phyloP scores from a whole-genome alignment of 2,113 vertebrate genomes.

The Lepisosteus oculatus region DNA sequence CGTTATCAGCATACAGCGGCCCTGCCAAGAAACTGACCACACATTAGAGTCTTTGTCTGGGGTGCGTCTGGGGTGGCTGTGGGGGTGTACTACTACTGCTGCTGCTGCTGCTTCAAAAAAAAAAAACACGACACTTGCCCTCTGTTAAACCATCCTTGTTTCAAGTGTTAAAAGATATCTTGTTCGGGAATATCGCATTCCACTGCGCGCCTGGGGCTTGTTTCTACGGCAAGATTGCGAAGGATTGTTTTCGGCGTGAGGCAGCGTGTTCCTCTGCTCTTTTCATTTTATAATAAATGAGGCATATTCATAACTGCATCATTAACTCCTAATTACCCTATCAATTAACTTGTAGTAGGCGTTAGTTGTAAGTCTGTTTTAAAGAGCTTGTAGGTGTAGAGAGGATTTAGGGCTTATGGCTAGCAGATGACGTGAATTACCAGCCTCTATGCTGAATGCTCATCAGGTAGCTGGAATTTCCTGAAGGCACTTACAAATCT shows the following conservation, averaged over 20 bases:
- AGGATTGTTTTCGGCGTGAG: slow-evolving; percentile 47
- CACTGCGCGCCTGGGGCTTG: slow-evolving; percentile 48
- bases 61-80: slow-evolving; percentile 70
- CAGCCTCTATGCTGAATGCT: slow-evolving; percentile 62
- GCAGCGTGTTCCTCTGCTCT: slow-evolving; percentile 50
- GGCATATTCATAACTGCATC: slow-evolving; percentile 61
- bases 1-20: slow-evolving; percentile 77
- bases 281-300: slow-evolving; percentile 65
- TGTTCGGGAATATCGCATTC: slow-evolving; percentile 63
- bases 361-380: slow-evolving; percentile 21
- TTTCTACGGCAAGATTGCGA: slow-evolving; percentile 38
- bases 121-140: slow-evolving; percentile 62
- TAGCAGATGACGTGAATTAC: slow-evolving; percentile 56
- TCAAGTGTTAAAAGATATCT: slow-evolving; percentile 79
- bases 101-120: slow-evolving; percentile 48
- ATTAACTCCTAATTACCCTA: slow-evolving; percentile 64
- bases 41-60: slow-evolving; percentile 91
- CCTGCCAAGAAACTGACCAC: slow-evolving; percentile 76
- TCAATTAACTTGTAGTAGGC: slow-evolving; percentile 25
- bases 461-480: slow-evolving; percentile 77
- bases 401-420: slow-evolving; percentile 39
- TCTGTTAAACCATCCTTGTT: slow-evolving; percentile 74
- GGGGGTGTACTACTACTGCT: slow-evolving; percentile 34
- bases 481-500: slow-evolving; percentile 47
- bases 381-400: slow-evolving; percentile 24